Percentiles rank a stretch among this genome's conserved stretches.
phyloP scores from a whole-genome alignment of 92 coral and sea anemone species.

The Isaurus tuberculatus region DNA sequence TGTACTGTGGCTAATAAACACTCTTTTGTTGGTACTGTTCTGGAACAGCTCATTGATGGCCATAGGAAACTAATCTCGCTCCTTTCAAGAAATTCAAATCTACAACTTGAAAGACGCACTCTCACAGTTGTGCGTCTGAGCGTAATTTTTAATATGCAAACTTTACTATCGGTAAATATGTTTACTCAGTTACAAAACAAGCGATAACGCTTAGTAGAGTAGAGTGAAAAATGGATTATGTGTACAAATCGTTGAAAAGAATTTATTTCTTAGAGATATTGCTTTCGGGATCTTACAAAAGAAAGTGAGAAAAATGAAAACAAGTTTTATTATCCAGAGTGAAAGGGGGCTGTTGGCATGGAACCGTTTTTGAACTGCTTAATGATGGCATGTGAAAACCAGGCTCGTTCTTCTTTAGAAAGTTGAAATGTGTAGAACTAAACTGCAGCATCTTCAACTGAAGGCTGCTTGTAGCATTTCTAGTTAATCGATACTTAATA shows the following conservation, averaged over 20 bases:
- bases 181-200: not conserved
- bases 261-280: constrained; percentile 21
- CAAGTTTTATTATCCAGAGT: constrained; percentile 32
- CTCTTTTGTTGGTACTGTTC: no score
- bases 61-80: no score
- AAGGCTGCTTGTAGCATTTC: no score
- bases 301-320: constrained; percentile 38
- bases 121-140: constrained; percentile 45
- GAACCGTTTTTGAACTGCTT: no score
- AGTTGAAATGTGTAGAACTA: no score
- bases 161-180: constrained; percentile 19
- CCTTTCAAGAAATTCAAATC: no score
- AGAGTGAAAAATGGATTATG: constrained; percentile 1
- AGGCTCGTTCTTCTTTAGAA: no score
- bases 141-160: constrained; percentile 42
- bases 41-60: no score
- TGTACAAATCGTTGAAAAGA: constrained; percentile 40
- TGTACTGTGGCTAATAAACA: no score
- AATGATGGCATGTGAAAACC: no score
- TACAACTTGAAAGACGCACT: constrained; percentile 27
- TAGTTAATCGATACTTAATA: no score
- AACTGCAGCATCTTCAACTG: no score
- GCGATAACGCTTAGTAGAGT: constrained; percentile 9
- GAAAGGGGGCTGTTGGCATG: constrained; percentile 66
- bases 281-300: constrained; percentile 39